Conservation (phyloP, 2,888 invertebrate species). For the Melanargia galathea region DNA sequence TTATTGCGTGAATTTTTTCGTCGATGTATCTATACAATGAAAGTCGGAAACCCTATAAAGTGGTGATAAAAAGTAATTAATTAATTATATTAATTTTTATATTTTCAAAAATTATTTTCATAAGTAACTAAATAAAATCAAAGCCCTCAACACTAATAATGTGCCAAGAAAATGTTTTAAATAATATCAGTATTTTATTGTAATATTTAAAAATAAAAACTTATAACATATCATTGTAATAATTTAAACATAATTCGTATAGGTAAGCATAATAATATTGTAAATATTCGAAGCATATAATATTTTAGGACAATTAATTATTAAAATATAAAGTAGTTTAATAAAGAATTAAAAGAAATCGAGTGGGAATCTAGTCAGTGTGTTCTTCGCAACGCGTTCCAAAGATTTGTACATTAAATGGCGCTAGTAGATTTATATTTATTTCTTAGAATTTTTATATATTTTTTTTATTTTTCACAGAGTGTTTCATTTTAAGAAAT, state of each 20-base stretch:
- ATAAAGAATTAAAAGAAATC: constrained; percentile 47
- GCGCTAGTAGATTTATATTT: constrained; percentile 55
- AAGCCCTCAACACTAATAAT: constrained; percentile 11
- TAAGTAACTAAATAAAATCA: background rate
- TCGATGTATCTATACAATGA: no score
- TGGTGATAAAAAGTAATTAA: no score
- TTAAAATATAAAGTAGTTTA: constrained; percentile 39
- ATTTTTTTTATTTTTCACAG: constrained; percentile 24
- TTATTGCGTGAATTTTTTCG: no score
- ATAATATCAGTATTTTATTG: background rate
- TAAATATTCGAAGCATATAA: constrained; percentile 1
- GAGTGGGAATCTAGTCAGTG: constrained; percentile 81
- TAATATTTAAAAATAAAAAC: background rate
- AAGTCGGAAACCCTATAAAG: no score
- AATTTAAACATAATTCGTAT: background rate
- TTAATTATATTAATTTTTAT: no score
- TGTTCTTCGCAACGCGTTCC: constrained; percentile 78
- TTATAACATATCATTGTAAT: constrained; percentile 27
- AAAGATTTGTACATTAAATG: constrained; percentile 75
- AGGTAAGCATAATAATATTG: background rate
- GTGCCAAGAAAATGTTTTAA: constrained; percentile 25
- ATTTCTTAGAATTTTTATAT: constrained; percentile 35
- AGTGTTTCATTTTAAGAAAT: background rate
- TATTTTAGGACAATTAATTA: constrained; percentile 38
- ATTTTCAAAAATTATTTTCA: no score